Evolutionary conservation across 2,888 invertebrate species (phyloP).

Genomic region (Tinea trinotella): DNA sequence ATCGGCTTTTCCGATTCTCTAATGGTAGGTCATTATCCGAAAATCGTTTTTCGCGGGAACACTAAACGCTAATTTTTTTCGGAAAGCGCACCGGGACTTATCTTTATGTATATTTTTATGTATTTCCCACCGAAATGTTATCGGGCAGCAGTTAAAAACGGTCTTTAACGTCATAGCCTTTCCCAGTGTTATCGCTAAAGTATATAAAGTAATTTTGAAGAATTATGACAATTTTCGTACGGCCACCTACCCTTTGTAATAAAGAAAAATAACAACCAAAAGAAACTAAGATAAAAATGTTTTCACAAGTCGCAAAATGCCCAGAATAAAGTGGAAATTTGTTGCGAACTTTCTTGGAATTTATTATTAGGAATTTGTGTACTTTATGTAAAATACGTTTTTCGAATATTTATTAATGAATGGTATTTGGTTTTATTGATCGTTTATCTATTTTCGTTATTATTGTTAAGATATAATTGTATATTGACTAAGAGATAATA

Average conservation of each 20-base stretch:
- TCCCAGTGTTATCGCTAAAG: slow-evolving; percentile 40
- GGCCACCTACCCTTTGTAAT: slow-evolving; percentile 30
- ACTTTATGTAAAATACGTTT: not conserved
- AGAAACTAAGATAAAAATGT: slow-evolving; percentile 20
- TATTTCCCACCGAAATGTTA: slow-evolving; percentile 51
- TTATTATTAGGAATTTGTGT: not conserved
- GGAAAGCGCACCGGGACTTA: slow-evolving; percentile 43
- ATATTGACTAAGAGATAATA: not conserved
- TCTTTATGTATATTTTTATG: slow-evolving; percentile 61
- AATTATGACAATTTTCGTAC: slow-evolving; percentile 39
- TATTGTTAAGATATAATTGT: not conserved
- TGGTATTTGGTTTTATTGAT: not conserved
- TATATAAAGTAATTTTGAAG: slow-evolving; percentile 47
- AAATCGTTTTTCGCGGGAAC: slow-evolving; percentile 51
- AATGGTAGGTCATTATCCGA: slow-evolving; percentile 56
- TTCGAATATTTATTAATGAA: not conserved
- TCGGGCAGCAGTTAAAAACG: slow-evolving; percentile 45
- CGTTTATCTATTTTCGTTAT: not conserved
- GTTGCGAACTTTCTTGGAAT: slow-evolving; percentile 9
- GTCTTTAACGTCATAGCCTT: slow-evolving; percentile 40
- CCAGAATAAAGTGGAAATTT: slow-evolving; percentile 10
- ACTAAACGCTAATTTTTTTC: slow-evolving; percentile 51
- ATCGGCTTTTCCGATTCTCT: slow-evolving; percentile 44
- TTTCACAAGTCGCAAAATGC: not conserved
- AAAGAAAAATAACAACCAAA: slow-evolving; percentile 38